Evolutionary conservation across 2,888 invertebrate genomes (phyloP), one percentile per base, ranked within the genome.

Genomic region (Copidosoma aretas): DNA sequence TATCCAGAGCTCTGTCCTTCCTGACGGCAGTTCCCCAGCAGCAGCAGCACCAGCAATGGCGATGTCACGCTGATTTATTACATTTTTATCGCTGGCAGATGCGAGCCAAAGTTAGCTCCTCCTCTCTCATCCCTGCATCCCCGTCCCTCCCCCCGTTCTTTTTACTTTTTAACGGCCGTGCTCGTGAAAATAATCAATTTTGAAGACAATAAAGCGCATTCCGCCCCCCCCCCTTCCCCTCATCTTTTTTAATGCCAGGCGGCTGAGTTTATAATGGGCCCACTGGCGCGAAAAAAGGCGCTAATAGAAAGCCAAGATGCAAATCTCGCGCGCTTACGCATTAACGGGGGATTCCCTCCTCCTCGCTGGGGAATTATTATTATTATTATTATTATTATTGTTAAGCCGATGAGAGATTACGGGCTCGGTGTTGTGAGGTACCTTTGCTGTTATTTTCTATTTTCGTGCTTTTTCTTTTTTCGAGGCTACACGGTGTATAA

Each of bases 261-360:
- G 5, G 24, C 10, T 57, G 32, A 17, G 8, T 57, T n/a, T 14
- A 14, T 41, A 10, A 10, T 14, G 41, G 10, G 41, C 8, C 32
- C 32, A 8, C 3, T 12, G 51, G 51, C 51, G 51, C 19, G 51
- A 51, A 57, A 10, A 17, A 41, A 63, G 68, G 49, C 68, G 60
- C 60, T 62, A 62, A 63, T 68, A 64, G 64, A 62, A 68, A 64
- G 68, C 64, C 60, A 68, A 60, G 64, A 68, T 68, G 64, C 60
- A 64, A 68, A 68, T 68, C 22, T 46, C 10, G 32, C n/a, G 49
- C 24, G 32, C n/a, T 15, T n/a, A 14, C 39, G 59, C 43, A 64
- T 64, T 63, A 69, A 65, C 65, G 69, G 64, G n/a, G 58, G 58
- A 65, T 54, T 62, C 61, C 64, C 41, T 41, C 41, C 10, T 10